phyloP scores from a whole-genome alignment of 2,113 vertebrate genomes.

The Peucedramus taeniatus region DNA sequence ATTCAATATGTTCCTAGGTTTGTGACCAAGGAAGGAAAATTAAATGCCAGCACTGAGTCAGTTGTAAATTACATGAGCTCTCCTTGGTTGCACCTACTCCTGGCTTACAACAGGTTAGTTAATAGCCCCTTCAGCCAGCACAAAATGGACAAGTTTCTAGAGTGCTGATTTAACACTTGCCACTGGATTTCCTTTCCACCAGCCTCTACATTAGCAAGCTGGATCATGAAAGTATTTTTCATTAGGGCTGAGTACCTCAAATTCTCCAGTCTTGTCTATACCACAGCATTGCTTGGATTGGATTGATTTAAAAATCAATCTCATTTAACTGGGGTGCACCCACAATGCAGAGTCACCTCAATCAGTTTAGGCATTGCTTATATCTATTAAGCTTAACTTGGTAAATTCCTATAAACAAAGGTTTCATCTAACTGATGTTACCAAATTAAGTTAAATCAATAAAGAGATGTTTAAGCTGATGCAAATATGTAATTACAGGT shows the following conservation, averaged over 20 bases:
- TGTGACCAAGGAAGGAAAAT: background rate
- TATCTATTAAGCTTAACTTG: constrained; percentile 21
- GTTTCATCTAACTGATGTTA: constrained; percentile 21
- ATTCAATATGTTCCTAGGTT: background rate
- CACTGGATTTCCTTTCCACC: background rate
- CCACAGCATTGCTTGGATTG: background rate
- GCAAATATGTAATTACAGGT: constrained; percentile 50
- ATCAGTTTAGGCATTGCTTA: background rate
- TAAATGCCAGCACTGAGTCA: background rate
- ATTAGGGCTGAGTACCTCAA: background rate
- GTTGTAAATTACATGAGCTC: background rate
- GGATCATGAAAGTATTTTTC: background rate
- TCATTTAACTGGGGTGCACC: background rate
- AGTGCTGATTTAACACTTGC: background rate
- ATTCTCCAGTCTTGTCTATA: background rate
- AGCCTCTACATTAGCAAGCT: background rate
- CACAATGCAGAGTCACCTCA: background rate
- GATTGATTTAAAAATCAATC: background rate
- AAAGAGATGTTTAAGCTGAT: background rate
- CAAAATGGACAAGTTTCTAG: background rate
- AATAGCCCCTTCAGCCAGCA: background rate
- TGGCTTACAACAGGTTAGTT: background rate
- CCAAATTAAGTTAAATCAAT: constrained; percentile 38
- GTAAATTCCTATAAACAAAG: constrained; percentile 44
- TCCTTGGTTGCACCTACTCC: background rate